Evolutionary conservation across 1,140 invertebrate genomes (phyloP).

Genomic region (Schlechtendalia chinensis): DNA sequence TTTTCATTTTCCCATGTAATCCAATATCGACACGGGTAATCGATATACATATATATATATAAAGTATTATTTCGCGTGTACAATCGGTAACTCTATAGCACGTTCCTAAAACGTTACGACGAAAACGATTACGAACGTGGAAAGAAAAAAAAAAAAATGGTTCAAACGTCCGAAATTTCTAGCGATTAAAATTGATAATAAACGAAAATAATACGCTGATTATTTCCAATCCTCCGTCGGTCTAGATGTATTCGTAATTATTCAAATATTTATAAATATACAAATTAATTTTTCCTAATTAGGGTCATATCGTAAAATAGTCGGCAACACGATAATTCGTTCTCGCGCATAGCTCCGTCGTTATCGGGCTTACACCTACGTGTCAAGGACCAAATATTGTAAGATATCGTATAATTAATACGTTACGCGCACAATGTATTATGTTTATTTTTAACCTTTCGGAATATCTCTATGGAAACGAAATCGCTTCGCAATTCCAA

Average conservation of each 20-base stretch:
- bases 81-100: no score
- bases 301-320: background rate
- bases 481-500: no score
- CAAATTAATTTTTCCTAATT: constrained; percentile 10
- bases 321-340: background rate
- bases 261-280: background rate
- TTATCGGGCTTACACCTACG: background rate
- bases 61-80: no score
- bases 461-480: background rate
- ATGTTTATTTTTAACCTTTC: background rate
- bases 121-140: no score
- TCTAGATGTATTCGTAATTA: background rate
- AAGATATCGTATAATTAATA: background rate
- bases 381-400: constrained; percentile 15
- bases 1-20: no score
- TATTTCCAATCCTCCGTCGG: background rate
- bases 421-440: background rate
- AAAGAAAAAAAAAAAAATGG: no score
- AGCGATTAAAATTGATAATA: background rate
- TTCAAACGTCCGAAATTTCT: no score
- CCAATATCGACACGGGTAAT: no score
- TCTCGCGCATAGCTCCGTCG: background rate
- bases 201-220: no score
- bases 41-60: no score
- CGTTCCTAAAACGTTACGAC: no score